Base-by-base conservation (phyloP, 2,888 invertebrate genomes). In the Bhutanitis thaidina region DNA sequence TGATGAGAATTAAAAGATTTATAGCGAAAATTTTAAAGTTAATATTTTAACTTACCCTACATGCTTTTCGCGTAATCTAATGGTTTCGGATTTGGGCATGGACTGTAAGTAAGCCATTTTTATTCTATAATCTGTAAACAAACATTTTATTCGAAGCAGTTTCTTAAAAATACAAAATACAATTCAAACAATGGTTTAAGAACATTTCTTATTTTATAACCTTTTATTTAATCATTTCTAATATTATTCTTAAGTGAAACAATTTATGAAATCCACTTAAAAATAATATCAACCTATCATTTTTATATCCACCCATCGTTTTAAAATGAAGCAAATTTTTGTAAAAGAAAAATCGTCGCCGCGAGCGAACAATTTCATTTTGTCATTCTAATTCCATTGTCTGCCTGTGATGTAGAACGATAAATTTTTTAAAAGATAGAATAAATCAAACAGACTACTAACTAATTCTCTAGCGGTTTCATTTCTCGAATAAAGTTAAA, bases 21-120 rank as follows among this genome's bases (percentile, higher is more conserved):
- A 36, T 9, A 25, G 20, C 2, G 7, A 36, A 27, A 44, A 15
- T 35, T 30, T 20, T 30, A 12, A 15, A 15, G 8, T 34, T 38
- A 20, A 4, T 27, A 27, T 15, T 12, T 35, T 7, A 4, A 67
- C 93, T 93, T 80, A 96, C 97, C 96, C 96, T 65, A 97, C 93
- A 68, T 95, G 93, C 69, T 94, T 93, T 73, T 96, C 93, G 30
- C 97, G 91, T 44, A 96, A 90, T 59, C 93, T 93, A 53, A 97
- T 93, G 0, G 96, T 97, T 71, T 96, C 95, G 54, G 91, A 86
- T 82, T 96, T 96, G 20, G 94, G 89, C 91, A 96, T 91, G 52
- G 93, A 93, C 79, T 96, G 95, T 74, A 86, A 62, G 55, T 83
- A 87, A 57, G 89, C 90, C 93, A 90, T 92, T 81, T 69, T 79